Evolutionary conservation across 92 coral and sea anemone genomes (phyloP), one percentile per base, ranked within the genome.

Genomic region (Metridium senile): DNA sequence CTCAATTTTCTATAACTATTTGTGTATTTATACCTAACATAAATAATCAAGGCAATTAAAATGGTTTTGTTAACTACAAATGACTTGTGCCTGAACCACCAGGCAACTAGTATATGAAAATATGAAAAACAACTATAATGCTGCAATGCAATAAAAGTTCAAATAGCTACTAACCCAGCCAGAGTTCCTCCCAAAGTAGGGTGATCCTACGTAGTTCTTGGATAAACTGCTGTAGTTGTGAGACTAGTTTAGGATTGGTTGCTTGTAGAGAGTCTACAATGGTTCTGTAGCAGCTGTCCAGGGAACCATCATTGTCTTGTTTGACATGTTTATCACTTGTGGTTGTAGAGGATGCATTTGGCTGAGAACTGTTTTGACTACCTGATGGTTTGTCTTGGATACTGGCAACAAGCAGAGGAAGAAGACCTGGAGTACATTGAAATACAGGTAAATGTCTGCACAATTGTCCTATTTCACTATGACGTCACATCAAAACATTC

Each of bases 131-230:
- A n/a, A n/a, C n/a, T n/a, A n/a, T n/a, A n/a, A n/a, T n/a, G n/a
- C n/a, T n/a, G n/a, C n/a, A n/a, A n/a, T n/a, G n/a, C 49, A 39
- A 39, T 39, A 39, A 39, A 39, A 39, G 49, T 39, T 39, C 8
- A 39, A 39, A 13, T 13, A 39, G 49, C 8, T 39, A 4, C 49
- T 39, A 4, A 39, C 99, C 99, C 54, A 89, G 92, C 99, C 99
- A 95, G 29, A 95, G 80, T 57, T 95, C 99, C 70, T 95, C 99
- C 99, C 99, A 95, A 22, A 95, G 85, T 61, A 95, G 75, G 0
- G 99, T 95, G 61, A 95, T 89, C 21, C 99, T 87, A 23, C 99
- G 88, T 47, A 95, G 61, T 58, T 95, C 99, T 77, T 87, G 97
- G 35, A 92, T 91, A 62, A 95, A 95, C 64, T 87, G 93, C 72